A percentile compares a stretch with the other conserved stretches of the same genome.
phyloP scores from a whole-genome alignment of 1,140 invertebrate genomes.

The Nilaparvata lugens region DNA sequence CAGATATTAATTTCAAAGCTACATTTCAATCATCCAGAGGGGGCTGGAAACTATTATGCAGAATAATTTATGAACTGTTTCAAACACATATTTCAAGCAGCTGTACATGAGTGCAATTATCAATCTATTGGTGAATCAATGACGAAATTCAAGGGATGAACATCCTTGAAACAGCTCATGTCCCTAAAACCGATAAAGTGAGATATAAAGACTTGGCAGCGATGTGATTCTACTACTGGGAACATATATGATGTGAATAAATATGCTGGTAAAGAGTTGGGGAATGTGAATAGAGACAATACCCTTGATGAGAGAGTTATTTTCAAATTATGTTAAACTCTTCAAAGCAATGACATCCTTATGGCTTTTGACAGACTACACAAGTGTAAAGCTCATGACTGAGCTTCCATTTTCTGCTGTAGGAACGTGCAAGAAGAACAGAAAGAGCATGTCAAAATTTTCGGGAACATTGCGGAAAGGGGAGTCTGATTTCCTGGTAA shows the following conservation, averaged over 20 bases:
- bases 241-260: neutral
- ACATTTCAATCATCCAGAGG: conserved; percentile 24
- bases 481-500: neutral
- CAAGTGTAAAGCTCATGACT: neutral
- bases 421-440: neutral
- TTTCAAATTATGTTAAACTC: too few species aligned
- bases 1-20: conserved; percentile 21
- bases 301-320: neutral
- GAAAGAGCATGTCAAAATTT: neutral
- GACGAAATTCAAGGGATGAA: neutral
- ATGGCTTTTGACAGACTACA: neutral
- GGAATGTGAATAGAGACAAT: neutral
- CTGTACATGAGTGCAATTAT: neutral
- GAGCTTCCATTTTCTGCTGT: neutral
- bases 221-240: neutral
- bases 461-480: neutral
- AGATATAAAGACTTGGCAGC: neutral
- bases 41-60: conserved; percentile 22
- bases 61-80: conserved; percentile 19
- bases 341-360: neutral
- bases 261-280: neutral
- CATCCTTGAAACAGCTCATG: neutral
- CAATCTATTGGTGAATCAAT: neutral
- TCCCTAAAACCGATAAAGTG: too few species aligned
- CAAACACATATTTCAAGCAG: conserved; percentile 20